phyloP scores from a whole-genome alignment of 2,888 invertebrate species.

The Calameuta filiformis region DNA sequence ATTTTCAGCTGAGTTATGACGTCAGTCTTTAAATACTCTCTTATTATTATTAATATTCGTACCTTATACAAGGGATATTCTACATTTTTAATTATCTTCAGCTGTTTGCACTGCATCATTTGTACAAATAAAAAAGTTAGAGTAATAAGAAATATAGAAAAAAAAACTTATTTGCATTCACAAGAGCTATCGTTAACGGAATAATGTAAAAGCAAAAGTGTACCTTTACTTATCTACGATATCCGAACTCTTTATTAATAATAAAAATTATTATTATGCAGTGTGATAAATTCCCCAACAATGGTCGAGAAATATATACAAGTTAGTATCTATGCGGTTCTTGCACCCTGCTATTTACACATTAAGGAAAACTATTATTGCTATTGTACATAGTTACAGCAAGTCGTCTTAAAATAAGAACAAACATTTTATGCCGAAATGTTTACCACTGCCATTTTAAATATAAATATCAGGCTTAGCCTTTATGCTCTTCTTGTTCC shows the following conservation, averaged over 20 bases:
- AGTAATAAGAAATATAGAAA: neutral
- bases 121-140: neutral
- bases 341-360: neutral
- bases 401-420: neutral
- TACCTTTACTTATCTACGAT: neutral
- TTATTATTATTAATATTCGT: neutral
- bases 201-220: neutral
- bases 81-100: neutral
- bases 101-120: neutral
- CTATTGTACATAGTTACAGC: neutral
- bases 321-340: neutral
- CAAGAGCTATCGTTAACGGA: neutral
- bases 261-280: neutral
- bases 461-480: conserved; percentile 68
- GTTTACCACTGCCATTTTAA: conserved; percentile 19
- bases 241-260: neutral
- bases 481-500: conserved; percentile 68
- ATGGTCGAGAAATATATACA: neutral
- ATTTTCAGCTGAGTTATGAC: neutral
- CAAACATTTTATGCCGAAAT: neutral
- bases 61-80: neutral
- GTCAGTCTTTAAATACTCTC: neutral
- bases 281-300: neutral
- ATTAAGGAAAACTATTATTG: neutral
- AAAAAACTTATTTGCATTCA: neutral